These are phyloP conservation scores for Antheraea mylitta DNA, from an alignment of 1,140 invertebrate species.

Conservation along the genomic window DNA sequence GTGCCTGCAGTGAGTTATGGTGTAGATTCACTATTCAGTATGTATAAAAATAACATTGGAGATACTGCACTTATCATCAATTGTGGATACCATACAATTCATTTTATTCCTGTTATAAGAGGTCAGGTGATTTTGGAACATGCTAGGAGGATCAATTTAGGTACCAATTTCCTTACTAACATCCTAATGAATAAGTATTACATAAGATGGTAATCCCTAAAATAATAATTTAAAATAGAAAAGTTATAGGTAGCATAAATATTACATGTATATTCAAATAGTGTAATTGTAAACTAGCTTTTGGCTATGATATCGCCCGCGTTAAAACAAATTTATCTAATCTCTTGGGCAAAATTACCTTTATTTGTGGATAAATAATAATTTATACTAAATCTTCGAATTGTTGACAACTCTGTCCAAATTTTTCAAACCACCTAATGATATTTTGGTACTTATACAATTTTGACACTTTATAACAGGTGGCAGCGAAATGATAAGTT, in stretches of 20 bases:
- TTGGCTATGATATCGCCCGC: too few species aligned
- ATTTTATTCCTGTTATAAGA: conserved; percentile 90
- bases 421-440: not conserved
- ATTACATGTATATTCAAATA: too few species aligned
- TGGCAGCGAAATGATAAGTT: conserved; percentile 91
- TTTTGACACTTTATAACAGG: conserved; percentile 60
- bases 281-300: too few species aligned
- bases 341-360: too few species aligned
- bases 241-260: too few species aligned
- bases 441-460: not conserved
- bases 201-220: too few species aligned
- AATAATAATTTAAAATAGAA: too few species aligned
- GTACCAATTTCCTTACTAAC: conserved; percentile 22
- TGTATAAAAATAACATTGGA: conserved; percentile 83
- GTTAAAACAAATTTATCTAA: too few species aligned
- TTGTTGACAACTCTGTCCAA: not conserved
- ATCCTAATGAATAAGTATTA: too few species aligned
- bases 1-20: conserved; percentile 93
- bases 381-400: too few species aligned
- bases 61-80: conserved; percentile 88
- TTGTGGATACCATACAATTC: conserved; percentile 93
- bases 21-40: conserved; percentile 92
- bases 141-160: conserved; percentile 90
- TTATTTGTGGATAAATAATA: too few species aligned
- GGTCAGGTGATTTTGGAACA: conserved; percentile 85